Conservation (phyloP, 2,797 vertebrate genomes). For the Sorex maritimensis region DNA sequence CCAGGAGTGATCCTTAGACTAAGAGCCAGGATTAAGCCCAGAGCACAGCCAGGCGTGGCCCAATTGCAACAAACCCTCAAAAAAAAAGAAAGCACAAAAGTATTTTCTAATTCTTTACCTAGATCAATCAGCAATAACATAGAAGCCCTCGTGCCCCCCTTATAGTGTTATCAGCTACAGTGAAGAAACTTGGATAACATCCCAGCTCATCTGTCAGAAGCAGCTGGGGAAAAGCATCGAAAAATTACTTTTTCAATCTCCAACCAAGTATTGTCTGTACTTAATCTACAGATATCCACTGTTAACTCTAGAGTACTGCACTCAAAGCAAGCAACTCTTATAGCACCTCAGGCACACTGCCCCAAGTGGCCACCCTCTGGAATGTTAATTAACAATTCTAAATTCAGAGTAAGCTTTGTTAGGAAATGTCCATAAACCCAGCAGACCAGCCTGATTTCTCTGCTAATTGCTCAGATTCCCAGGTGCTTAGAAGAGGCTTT, state of each 20-base stretch:
- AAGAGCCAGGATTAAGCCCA: no score
- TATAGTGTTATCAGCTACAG: constrained; percentile 60
- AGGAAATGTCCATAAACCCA: constrained; percentile 58
- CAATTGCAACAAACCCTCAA: no score
- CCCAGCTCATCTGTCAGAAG: constrained; percentile 73
- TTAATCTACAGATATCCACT: constrained; percentile 64
- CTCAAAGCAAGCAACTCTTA: constrained; percentile 56
- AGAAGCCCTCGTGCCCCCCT: constrained; percentile 36
- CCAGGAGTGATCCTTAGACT: no score
- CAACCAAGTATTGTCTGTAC: constrained; percentile 49
- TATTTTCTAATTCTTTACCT: constrained; percentile 50
- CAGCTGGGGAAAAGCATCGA: constrained; percentile 64
- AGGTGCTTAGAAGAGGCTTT: constrained; percentile 32
- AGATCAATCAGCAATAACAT: constrained; percentile 35
- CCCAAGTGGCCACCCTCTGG: constrained; percentile 40
- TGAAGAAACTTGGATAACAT: constrained; percentile 62
- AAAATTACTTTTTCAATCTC: constrained; percentile 56
- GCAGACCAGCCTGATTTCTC: constrained; percentile 74
- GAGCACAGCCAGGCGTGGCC: no score
- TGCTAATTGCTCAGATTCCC: constrained; percentile 73
- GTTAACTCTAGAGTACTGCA: constrained; percentile 47
- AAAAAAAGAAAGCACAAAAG: not conserved
- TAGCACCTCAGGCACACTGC: constrained; percentile 13
- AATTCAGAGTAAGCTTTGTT: constrained; percentile 39
- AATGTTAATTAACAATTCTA: constrained; percentile 76